phyloP scores from a whole-genome alignment of 2,113 vertebrate species.

The Abramis brama region DNA sequence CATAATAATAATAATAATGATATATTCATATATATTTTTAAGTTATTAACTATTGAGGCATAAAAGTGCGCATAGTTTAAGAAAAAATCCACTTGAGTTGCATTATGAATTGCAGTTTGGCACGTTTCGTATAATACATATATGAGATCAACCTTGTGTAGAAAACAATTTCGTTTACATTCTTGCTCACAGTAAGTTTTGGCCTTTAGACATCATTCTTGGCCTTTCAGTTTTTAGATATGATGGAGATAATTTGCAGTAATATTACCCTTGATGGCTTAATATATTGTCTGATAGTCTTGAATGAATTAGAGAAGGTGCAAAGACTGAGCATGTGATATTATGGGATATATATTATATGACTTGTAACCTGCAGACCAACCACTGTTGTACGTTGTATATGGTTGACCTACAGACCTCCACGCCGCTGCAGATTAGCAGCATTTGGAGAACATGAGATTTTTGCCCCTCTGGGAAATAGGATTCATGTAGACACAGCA shows the following conservation, averaged over 20 bases:
- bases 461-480: slow-evolving; percentile 22
- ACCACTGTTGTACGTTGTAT: background rate
- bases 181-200: background rate
- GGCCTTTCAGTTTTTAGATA: background rate
- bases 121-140: background rate
- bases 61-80: too few species aligned
- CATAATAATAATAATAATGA: background rate
- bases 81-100: background rate
- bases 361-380: background rate
- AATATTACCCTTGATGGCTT: background rate
- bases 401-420: slow-evolving; percentile 11
- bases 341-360: too few species aligned
- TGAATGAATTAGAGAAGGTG: background rate
- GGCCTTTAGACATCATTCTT: background rate
- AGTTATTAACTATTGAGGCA: too few species aligned
- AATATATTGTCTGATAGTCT: background rate
- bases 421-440: background rate
- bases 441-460: slow-evolving; percentile 20
- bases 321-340: background rate
- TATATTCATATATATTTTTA: too few species aligned
- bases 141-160: background rate
- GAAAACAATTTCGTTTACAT: background rate
- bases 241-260: background rate
- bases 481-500: slow-evolving; percentile 43
- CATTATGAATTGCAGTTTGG: background rate